Evolutionary conservation across 1,140 invertebrate species (phyloP), one percentile per base, ranked within the genome.

Genomic region (Pararge aegeria): DNA sequence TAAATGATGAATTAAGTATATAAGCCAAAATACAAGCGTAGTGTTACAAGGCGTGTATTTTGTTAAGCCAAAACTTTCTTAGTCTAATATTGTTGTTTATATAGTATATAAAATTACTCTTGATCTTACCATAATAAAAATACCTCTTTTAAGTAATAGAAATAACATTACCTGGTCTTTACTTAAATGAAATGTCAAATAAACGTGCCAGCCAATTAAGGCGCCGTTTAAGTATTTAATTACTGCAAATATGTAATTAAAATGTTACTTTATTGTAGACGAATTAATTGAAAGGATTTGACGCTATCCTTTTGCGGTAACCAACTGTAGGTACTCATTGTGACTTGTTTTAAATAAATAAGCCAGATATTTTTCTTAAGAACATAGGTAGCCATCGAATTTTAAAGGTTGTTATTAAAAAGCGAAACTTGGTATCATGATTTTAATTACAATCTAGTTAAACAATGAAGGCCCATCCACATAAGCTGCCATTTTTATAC

Each of bases 171-270:
- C 42, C 18, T 46, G 13, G 42, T 6, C 42, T 46, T 46, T 46
- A 46, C 3, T 19, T 18, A 20, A 54, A 64, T 42, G 20, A 61
- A 58, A 42, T 64, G 12, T 55, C 57, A 57, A 61, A 61, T 60
- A 50, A 56, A 53, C 55, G 38, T 44, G 56, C 29, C 42, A 66
- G 56, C 70, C 80, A 83, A 84, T 80, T 81, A 83, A 70, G 68
- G 63, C 42, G 64, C 71, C 71, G 63, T 80, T 76, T 66, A 72
- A 69, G 73, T 70, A 77, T 77, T 82, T 83, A 70, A 79, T 78
- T 73, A 62, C 57, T 70, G 56, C 63, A 73, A 77, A 77, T 76
- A 78, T 68, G 73, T 68, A 74, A 87, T 87, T 79, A 82, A 83
- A 82, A 66, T 52, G 62, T 65, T 49, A 78, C 71, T 84, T 87